Evolutionary conservation across 2,797 vertebrate species (phyloP).

Genomic region (Molossus alvarezi): DNA sequence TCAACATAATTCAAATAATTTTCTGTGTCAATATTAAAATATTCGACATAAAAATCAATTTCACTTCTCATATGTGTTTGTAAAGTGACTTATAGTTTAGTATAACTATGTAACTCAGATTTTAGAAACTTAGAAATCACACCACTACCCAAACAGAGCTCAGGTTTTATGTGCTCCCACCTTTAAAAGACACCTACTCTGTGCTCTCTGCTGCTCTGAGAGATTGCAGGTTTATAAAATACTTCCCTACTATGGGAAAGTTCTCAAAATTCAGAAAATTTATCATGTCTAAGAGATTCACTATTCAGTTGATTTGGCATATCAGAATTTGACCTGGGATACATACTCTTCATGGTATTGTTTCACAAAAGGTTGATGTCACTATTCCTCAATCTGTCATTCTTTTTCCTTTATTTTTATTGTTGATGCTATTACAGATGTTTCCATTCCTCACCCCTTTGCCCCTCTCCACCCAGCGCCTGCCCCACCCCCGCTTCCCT

Average conservation of each 20-base stretch:
- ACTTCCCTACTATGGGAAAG: not conserved
- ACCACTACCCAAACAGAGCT: not conserved
- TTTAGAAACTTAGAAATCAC: conserved; percentile 11
- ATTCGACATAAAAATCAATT: not conserved
- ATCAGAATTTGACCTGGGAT: not conserved
- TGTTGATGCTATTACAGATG: too few species aligned
- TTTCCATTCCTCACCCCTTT: too few species aligned
- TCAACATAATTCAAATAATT: conserved; percentile 20
- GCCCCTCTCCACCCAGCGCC: too few species aligned
- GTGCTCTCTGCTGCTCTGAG: not conserved
- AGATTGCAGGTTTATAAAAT: not conserved
- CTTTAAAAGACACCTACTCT: not conserved
- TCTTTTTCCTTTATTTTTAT: too few species aligned
- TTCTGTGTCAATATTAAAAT: not conserved
- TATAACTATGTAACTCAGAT: not conserved
- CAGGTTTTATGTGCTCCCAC: not conserved
- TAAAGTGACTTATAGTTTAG: conserved; percentile 20
- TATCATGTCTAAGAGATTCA: not conserved
- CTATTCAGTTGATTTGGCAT: not conserved
- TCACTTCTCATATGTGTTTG: not conserved
- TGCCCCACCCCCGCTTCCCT: too few species aligned
- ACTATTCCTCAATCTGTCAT: not conserved
- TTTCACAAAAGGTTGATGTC: not conserved
- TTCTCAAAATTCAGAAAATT: not conserved
- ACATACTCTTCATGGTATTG: not conserved